A percentile compares a stretch with the other conserved stretches of the same genome.
Evolutionary conservation across 2,113 vertebrate genomes (phyloP).

Genomic region (Melanerpes formicivorus): DNA sequence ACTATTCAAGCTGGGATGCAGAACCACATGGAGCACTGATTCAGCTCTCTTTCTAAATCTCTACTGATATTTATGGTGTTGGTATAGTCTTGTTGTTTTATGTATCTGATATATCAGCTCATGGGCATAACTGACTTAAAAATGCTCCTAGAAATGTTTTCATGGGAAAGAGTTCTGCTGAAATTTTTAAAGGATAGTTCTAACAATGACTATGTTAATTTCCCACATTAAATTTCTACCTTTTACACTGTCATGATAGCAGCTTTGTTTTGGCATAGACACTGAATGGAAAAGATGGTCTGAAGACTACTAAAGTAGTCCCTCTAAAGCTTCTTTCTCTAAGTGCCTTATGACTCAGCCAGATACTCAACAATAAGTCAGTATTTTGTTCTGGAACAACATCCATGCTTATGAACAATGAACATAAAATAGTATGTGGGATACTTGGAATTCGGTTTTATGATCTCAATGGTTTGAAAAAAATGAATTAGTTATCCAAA

Average conservation of each 20-base stretch:
- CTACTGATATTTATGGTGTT: not conserved
- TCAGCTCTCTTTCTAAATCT: not conserved
- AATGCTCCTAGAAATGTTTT: not conserved
- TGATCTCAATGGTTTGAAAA: not conserved
- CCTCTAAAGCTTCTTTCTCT: not conserved
- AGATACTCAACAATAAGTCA: not conserved
- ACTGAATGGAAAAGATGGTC: not conserved
- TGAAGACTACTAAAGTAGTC: not conserved
- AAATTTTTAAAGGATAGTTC: not conserved
- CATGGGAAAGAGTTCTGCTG: not conserved
- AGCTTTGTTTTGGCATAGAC: not conserved
- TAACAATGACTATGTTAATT: not conserved
- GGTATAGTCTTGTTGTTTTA: not conserved
- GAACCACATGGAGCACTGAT: not conserved
- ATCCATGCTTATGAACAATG: accelerated
- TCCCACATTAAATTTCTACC: not conserved
- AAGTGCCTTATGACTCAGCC: not conserved
- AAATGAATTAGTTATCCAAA: not conserved
- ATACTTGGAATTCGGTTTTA: not conserved
- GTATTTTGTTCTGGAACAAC: not conserved
- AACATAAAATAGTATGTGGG: not conserved
- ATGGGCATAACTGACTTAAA: not conserved
- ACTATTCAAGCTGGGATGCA: not conserved
- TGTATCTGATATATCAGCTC: not conserved
- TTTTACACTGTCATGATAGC: not conserved